Conservation (phyloP, 2,113 vertebrate species). For the Puffinus mauretanicus region DNA sequence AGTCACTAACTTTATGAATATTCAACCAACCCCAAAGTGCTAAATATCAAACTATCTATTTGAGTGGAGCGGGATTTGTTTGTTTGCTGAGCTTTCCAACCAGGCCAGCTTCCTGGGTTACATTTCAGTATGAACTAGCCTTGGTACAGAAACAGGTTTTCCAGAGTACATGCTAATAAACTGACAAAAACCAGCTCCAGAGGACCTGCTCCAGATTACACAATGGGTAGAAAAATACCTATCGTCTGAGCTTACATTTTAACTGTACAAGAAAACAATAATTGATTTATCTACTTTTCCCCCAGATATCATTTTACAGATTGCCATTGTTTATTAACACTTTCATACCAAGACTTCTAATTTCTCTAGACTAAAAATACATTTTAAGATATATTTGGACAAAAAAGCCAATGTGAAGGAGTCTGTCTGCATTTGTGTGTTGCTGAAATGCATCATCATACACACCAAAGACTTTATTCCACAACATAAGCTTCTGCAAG, state of each 20-base stretch:
- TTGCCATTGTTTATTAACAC: not conserved
- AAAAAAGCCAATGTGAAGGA: not conserved
- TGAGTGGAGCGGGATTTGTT: not conserved
- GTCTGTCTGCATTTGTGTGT: not conserved
- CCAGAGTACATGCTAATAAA: rapidly evolving
- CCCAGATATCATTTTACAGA: not conserved
- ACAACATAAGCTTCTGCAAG: not conserved
- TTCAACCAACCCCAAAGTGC: not conserved
- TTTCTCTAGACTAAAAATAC: not conserved
- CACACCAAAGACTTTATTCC: not conserved
- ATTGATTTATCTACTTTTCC: not conserved
- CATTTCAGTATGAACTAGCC: not conserved
- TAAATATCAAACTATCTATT: not conserved
- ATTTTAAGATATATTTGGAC: constrained; percentile 10
- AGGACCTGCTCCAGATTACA: not conserved
- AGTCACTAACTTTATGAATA: not conserved
- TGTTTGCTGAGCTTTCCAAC: not conserved
- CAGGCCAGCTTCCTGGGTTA: not conserved
- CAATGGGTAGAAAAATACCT: not conserved
- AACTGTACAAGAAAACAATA: not conserved
- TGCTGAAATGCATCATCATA: not conserved
- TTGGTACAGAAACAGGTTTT: not conserved
- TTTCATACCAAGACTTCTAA: not conserved
- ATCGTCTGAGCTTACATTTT: not conserved
- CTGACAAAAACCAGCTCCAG: not conserved